Conservation (phyloP, 2,797 vertebrate genomes). For the Macropodus opercularis region DNA sequence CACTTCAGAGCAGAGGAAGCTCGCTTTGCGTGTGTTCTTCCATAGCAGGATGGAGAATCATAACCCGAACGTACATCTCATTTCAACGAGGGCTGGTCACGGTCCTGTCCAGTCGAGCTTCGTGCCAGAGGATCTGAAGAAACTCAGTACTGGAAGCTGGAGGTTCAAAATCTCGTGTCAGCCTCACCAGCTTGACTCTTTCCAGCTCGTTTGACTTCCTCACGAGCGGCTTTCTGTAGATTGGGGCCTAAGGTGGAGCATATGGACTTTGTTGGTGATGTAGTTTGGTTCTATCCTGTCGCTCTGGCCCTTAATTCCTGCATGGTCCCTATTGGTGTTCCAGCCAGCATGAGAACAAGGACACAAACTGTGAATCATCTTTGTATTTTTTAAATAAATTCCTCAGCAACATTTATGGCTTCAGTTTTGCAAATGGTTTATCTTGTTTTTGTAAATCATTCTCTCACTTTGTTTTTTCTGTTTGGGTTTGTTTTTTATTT, state of each 20-base stretch:
- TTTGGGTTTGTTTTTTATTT: constrained; percentile 53
- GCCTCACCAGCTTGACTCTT: constrained; percentile 45
- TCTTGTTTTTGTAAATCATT: constrained; percentile 70
- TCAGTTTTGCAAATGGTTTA: constrained; percentile 60
- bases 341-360: constrained; percentile 85
- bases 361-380: constrained; percentile 84
- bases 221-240: constrained; percentile 28
- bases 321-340: constrained; percentile 82
- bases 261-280: constrained; percentile 53
- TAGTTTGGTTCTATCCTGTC: constrained; percentile 66
- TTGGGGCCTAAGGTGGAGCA: constrained; percentile 13
- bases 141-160: constrained; percentile 16
- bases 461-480: constrained; percentile 34
- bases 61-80: constrained; percentile 22
- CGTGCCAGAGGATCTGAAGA: constrained; percentile 21
- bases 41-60: constrained; percentile 30
- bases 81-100: constrained; percentile 32
- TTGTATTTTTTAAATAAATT: constrained; percentile 76
- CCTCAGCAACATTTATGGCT: constrained; percentile 74
- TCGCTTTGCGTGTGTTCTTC: constrained; percentile 41
- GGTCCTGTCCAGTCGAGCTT: constrained; percentile 13
- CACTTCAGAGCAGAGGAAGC: constrained; percentile 22
- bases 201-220: constrained; percentile 43
- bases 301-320: constrained; percentile 74
- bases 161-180: constrained; percentile 14